A percentile compares a stretch with the other conserved stretches of the same genome.
Conservation (phyloP, 2,113 vertebrate genomes). For the Gorilla gorilla region DNA sequence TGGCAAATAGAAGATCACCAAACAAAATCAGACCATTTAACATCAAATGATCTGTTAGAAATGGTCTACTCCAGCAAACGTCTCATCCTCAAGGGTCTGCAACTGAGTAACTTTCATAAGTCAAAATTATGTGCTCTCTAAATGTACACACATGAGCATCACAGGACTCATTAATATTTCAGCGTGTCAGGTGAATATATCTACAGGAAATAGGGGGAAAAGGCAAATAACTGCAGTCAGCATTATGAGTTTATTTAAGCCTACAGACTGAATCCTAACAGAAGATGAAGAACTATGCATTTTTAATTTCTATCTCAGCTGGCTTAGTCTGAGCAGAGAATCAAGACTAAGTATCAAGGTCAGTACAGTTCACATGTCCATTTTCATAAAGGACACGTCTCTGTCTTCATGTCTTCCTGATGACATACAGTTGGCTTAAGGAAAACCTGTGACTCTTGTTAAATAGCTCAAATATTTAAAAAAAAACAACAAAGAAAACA, state of each 20-base stretch:
- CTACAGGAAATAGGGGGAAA: not conserved
- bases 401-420: not conserved
- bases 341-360: slow-evolving; percentile 1
- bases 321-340: slow-evolving; percentile 11
- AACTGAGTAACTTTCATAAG: slow-evolving; percentile 32
- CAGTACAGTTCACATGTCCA: not conserved
- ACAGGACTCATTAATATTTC: slow-evolving; percentile 41
- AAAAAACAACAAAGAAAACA: not conserved
- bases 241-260: not conserved
- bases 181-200: not conserved
- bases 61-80: not conserved
- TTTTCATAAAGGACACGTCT: not conserved
- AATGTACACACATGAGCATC: not conserved
- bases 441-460: not conserved
- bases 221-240: not conserved
- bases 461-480: not conserved
- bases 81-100: slow-evolving; percentile 21
- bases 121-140: not conserved
- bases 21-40: slow-evolving; percentile 47
- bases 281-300: not conserved
- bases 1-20: slow-evolving; percentile 45
- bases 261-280: not conserved
- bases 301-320: slow-evolving; percentile 51
- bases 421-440: not conserved
- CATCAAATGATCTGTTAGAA: slow-evolving; percentile 60